These are phyloP conservation scores for Tenthredo distinguenda DNA, from an alignment of 2,888 invertebrate species.

Conservation along the genomic window DNA sequence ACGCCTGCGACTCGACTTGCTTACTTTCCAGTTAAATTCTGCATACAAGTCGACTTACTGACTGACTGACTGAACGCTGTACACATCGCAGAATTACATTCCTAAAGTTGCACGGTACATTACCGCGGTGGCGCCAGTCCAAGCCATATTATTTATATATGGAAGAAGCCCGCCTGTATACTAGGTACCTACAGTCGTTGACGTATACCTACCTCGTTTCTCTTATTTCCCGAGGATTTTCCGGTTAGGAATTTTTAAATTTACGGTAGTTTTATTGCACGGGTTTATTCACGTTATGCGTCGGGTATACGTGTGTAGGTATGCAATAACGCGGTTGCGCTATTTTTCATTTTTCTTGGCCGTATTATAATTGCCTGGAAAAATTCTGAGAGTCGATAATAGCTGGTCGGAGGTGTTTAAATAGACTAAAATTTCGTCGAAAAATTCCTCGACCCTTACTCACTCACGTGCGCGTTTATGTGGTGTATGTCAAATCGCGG, in stretches of 20 bases:
- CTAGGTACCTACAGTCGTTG: background rate
- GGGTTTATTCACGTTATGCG: background rate
- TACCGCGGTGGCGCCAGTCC: slow-evolving; percentile 38
- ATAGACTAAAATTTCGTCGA: background rate
- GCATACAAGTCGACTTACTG: background rate
- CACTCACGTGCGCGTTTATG: background rate
- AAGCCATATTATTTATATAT: background rate
- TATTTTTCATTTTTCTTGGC: too few relatives aligned
- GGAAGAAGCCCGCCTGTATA: background rate
- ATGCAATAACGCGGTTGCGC: too few relatives aligned
- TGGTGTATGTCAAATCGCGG: background rate
- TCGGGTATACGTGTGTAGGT: too few relatives aligned
- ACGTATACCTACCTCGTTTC: background rate
- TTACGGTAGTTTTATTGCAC: background rate
- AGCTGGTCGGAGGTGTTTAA: background rate
- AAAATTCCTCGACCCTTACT: slow-evolving; percentile 45
- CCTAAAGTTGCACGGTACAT: slow-evolving; percentile 41
- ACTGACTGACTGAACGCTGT: background rate
- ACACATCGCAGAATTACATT: slow-evolving; percentile 13
- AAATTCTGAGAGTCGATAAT: too few relatives aligned
- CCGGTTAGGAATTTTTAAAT: background rate
- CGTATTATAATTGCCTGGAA: too few relatives aligned
- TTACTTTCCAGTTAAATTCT: slow-evolving; percentile 7
- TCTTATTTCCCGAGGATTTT: background rate
- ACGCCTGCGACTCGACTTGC: background rate